These are phyloP conservation scores for Dasysyrphus albostriatus DNA, from an alignment of 2,888 invertebrate species.

Conservation along the genomic window DNA sequence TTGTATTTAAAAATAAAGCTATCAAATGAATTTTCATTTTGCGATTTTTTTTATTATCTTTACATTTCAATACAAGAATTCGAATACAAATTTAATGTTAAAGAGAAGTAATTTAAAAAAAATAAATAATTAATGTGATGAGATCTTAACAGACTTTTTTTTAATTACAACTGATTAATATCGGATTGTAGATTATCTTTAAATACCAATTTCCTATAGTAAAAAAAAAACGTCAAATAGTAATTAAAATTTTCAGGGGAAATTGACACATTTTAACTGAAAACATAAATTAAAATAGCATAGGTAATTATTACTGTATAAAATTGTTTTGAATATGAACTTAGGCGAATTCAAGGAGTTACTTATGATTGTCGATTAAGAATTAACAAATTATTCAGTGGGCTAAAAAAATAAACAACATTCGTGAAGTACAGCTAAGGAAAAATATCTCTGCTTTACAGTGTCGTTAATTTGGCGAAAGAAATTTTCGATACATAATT, in stretches of 20 bases:
- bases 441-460: no score
- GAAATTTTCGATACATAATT: no score
- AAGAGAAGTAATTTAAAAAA: conserved; percentile 15
- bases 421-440: no score
- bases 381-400: no score
- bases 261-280: neutral
- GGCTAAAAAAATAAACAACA: no score
- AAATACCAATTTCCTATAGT: neutral
- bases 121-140: conserved; percentile 10
- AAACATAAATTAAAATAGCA: neutral
- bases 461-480: no score
- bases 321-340: no score
- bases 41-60: neutral
- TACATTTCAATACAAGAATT: conserved; percentile 5
- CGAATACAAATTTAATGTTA: conserved; percentile 4
- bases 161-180: conserved; percentile 14
- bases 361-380: no score
- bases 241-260: neutral
- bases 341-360: no score
- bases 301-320: neutral
- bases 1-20: conserved; percentile 10
- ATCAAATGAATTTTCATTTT: conserved; percentile 5
- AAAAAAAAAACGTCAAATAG: neutral
- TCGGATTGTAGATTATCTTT: conserved; percentile 24
- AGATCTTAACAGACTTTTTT: neutral